A percentile compares a stretch with the other conserved stretches of the same genome.
phyloP scores from a whole-genome alignment of 2,797 vertebrate species.

The Chloroceryle inda region DNA sequence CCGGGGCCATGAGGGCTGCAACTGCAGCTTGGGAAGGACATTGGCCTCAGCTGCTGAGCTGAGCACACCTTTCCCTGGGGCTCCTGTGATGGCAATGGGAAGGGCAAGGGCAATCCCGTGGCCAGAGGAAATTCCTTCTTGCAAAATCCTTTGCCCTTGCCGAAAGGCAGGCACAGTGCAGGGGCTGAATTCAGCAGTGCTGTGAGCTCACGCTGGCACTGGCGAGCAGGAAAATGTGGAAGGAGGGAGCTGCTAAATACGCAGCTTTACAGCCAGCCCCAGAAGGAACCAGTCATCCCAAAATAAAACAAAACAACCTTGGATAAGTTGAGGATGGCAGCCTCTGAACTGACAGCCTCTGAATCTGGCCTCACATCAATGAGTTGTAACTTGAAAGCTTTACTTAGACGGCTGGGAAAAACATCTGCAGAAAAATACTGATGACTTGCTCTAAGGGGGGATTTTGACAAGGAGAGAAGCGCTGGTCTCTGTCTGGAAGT shows the following conservation, averaged over 20 bases:
- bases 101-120: not conserved
- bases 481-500: not conserved
- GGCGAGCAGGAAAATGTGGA: not conserved
- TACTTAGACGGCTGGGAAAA: conserved; percentile 33
- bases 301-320: conserved; percentile 43
- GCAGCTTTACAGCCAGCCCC: not conserved
- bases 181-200: fast-evolving
- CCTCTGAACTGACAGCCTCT: conserved; percentile 23
- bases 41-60: not conserved
- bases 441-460: not conserved
- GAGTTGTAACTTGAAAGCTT: conserved; percentile 28
- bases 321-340: not conserved
- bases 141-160: not conserved
- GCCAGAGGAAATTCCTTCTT: not conserved
- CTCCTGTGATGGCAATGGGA: not conserved
- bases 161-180: not conserved
- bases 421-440: conserved; percentile 4
- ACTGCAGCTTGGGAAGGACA: not conserved
- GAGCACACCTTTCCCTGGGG: not conserved
- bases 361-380: conserved; percentile 46
- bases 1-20: fast-evolving
- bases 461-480: not conserved
- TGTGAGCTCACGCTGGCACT: not conserved
- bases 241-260: not conserved
- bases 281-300: not conserved